phyloP scores from a whole-genome alignment of 1,140 invertebrate species.

The Xylocopa sonorina region DNA sequence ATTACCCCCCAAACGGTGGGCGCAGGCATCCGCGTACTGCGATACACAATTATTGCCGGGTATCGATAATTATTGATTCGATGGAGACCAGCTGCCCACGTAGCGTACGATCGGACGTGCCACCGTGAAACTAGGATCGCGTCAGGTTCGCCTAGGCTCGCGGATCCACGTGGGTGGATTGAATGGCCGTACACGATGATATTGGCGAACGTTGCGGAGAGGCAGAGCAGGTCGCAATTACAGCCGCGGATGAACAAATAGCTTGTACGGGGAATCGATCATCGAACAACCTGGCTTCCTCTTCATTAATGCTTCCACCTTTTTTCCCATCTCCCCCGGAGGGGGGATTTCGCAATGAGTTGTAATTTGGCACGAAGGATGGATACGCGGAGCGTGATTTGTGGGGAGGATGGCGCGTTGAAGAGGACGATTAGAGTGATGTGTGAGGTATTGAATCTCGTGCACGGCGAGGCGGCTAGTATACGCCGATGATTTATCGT shows the following conservation, averaged over 20 bases:
- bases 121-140: constrained; percentile 17
- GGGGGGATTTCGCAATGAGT: too few relatives aligned
- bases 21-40: constrained; percentile 24
- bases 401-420: neutral
- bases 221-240: constrained; percentile 11
- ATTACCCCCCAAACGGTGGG: constrained; percentile 18
- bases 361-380: neutral
- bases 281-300: neutral
- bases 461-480: too few relatives aligned
- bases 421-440: neutral
- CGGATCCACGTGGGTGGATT: constrained; percentile 23
- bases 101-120: neutral
- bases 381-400: neutral
- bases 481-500: too few relatives aligned
- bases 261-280: neutral
- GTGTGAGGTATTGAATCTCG: too few relatives aligned
- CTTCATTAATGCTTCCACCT: neutral
- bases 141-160: too few relatives aligned
- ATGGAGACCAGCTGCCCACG: constrained; percentile 46
- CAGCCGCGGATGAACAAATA: neutral
- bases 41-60: constrained; percentile 46
- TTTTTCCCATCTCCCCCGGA: neutral
- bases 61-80: constrained; percentile 51
- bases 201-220: neutral
- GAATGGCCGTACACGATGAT: neutral